These are phyloP conservation scores for Onchidella celtica DNA, from an alignment of 2,888 invertebrate genomes.

Conservation along the genomic window DNA sequence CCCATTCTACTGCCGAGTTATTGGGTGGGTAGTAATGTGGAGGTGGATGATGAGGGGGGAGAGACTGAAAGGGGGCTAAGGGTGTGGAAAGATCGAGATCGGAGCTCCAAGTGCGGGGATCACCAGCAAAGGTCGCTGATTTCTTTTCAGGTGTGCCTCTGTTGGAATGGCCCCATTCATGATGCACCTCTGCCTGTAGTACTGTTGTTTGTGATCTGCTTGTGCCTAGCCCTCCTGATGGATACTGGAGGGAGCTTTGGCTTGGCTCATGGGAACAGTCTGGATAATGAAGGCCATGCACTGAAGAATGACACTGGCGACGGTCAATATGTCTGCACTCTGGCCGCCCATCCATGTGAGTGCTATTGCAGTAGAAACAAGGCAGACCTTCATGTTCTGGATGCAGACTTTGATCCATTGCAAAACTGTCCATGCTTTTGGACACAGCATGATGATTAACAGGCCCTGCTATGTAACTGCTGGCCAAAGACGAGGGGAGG, in stretches of 20 bases:
- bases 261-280: neutral
- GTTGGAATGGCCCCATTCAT: conserved; percentile 66
- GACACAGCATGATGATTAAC: conserved; percentile 59
- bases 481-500: conserved; percentile 69
- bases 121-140: conserved; percentile 36
- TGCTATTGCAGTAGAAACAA: conserved; percentile 47
- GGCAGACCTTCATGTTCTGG: conserved; percentile 38
- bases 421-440: conserved; percentile 48
- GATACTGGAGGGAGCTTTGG: neutral
- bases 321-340: conserved; percentile 7
- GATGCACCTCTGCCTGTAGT: conserved; percentile 72
- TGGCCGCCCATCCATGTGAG: conserved; percentile 37
- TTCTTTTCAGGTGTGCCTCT: conserved; percentile 38
- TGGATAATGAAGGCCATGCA: neutral
- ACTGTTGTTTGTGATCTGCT: conserved; percentile 68
- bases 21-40: neutral
- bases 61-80: conserved; percentile 23
- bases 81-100: neutral
- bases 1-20: conserved; percentile 16
- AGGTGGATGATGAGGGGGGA: conserved; percentile 31
- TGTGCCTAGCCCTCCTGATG: conserved; percentile 40
- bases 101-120: neutral
- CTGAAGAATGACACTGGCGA: neutral
- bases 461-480: conserved; percentile 52
- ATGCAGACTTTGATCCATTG: conserved; percentile 13